Evolutionary conservation across 2,113 vertebrate species (phyloP).

Genomic region (Corythornis vintsioides): DNA sequence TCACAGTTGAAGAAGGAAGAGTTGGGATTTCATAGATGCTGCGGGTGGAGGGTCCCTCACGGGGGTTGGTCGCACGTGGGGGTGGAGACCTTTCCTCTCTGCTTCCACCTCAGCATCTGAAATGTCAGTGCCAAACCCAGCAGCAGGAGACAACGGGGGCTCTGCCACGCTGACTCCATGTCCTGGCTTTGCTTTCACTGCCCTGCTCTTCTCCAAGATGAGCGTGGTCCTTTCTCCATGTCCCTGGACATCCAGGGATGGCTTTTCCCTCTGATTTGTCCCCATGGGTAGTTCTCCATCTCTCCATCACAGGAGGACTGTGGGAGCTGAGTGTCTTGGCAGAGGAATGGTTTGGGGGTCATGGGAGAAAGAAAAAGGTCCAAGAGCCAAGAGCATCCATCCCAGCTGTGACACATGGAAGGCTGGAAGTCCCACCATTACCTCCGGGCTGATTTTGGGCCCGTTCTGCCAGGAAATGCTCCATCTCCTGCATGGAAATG

Average conservation of each 20-base stretch:
- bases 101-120: background rate
- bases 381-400: background rate
- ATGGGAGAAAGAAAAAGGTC: background rate
- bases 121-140: background rate
- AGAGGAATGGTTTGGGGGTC: background rate
- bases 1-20: rapidly evolving
- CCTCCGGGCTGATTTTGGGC: background rate
- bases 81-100: background rate
- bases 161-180: rapidly evolving
- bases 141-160: background rate
- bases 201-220: background rate
- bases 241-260: rapidly evolving
- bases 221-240: rapidly evolving
- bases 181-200: background rate
- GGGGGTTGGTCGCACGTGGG: rapidly evolving
- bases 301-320: background rate
- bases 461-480: background rate
- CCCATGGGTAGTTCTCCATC: background rate
- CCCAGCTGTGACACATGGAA: background rate
- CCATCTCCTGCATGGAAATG: rapidly evolving
- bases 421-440: background rate
- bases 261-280: background rate
- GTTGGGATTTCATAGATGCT: background rate
- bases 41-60: background rate
- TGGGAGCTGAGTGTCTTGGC: background rate